Conservation (phyloP, 2,888 invertebrate species). For the Spodoptera picta region DNA sequence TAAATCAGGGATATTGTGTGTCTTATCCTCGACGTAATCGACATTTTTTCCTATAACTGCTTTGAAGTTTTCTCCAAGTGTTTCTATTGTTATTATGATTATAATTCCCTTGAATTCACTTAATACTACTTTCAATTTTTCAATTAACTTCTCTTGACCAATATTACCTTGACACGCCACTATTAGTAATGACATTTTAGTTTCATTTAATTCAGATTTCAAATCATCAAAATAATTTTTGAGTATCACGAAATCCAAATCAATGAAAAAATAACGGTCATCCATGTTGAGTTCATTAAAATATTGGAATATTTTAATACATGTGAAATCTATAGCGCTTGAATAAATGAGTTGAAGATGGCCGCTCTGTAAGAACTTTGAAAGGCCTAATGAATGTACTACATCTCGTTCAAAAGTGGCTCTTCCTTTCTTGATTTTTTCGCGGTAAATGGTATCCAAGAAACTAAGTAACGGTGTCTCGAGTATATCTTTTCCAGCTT, state of each 20-base stretch:
- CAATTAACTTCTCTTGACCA: too few relatives aligned
- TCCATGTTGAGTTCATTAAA: neutral
- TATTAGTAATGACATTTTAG: neutral
- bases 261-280: neutral
- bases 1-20: too few relatives aligned
- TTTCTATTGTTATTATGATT: too few relatives aligned
- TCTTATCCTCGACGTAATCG: too few relatives aligned
- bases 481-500: conserved; percentile 2
- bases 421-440: neutral
- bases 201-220: neutral
- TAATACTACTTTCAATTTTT: too few relatives aligned
- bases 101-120: too few relatives aligned
- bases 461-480: neutral
- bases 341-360: neutral
- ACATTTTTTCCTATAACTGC: too few relatives aligned
- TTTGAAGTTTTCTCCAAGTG: too few relatives aligned
- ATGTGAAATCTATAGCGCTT: neutral
- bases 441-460: neutral
- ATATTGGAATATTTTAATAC: conserved; percentile 1
- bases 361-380: neutral
- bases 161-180: neutral
- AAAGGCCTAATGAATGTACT: neutral
- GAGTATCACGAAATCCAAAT: conserved; percentile 1
- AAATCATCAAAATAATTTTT: neutral
- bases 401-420: neutral